Conservation (phyloP, 37 sponge, comb jelly and placozoan species). For the Hormiphora californensis region DNA sequence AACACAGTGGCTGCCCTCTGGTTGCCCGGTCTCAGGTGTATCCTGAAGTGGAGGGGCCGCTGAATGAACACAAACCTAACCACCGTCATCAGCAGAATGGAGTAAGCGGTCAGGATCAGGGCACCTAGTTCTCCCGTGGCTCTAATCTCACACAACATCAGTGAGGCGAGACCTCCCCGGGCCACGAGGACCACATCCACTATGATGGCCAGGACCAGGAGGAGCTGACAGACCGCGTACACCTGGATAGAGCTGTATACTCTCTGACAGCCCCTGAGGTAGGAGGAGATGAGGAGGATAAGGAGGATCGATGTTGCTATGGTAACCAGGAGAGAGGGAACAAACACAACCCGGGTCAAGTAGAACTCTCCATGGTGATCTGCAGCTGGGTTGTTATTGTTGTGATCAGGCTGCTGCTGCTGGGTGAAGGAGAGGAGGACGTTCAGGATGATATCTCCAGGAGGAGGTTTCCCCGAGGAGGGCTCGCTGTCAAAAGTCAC, state of each 20-base stretch:
- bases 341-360: conserved; percentile 1
- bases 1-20: not conserved
- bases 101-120: not conserved
- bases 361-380: not conserved
- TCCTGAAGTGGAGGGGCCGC: not conserved
- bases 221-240: not conserved
- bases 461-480: too few relatives aligned
- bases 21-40: not conserved
- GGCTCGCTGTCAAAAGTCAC: too few relatives aligned
- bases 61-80: conserved; percentile 19
- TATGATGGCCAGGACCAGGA: not conserved
- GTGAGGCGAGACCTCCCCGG: not conserved
- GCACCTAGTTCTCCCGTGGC: not conserved
- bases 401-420: not conserved
- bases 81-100: conserved; percentile 15
- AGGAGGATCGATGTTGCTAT: not conserved
- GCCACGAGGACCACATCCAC: not conserved
- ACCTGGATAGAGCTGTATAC: not conserved
- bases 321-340: not conserved
- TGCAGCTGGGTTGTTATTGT: not conserved
- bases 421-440: not conserved
- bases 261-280: not conserved
- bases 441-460: not conserved
- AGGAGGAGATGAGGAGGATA: not conserved
- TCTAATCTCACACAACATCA: conserved; percentile 10